Base-by-base conservation (phyloP, 2,797 vertebrate species). In the Sebastolobus alascanus region DNA sequence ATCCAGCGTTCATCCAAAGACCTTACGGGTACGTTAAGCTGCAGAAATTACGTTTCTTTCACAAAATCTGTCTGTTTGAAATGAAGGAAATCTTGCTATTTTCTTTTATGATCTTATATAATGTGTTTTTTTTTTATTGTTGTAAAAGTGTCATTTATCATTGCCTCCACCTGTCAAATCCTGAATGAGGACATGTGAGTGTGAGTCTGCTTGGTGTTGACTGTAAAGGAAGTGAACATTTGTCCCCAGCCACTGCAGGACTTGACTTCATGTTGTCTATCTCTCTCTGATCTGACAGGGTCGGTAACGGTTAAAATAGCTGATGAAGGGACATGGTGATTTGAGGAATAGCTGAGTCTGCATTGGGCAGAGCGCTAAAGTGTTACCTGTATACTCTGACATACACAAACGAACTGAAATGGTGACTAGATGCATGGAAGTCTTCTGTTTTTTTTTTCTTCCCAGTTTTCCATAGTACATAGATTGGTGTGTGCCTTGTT, bases 351-450 rank as follows among this genome's bases (percentile, higher is more conserved):
- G 97, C 97, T 97, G 97, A 97, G 96, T 97, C 97, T 96, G 97
- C 97, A 93, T 97, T 98, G 97, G 97, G 95, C 97, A 97, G 91
- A 95, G 90, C 89, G 14, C 94, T 93, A 94, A 94, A 94, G 96
- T 97, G 96, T 98, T 97, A 97, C 97, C 97, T 95, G 97, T 98
- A 98, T 95, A 97, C 97, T 97, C 96, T 97, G 96, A 97, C 97
- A 97, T 95, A 96, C 96, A 96, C 97, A 96, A 97, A 97, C 97
- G 94, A 96, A 95, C 96, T 95, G 96, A 97, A 97, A 99, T 97
- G 98, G 98, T 99, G 98, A 99, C 97, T 98, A 98, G 97, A 96
- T 98, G 98, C 98, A 99, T 99, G 98, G 97, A 97, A 97, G 97
- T 97, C 97, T 91, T 92, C 74, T 85, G 75, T 82, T 88, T 75